Conservation (phyloP, 1,140 invertebrate species). For the Dendroctonus ponderosae region DNA sequence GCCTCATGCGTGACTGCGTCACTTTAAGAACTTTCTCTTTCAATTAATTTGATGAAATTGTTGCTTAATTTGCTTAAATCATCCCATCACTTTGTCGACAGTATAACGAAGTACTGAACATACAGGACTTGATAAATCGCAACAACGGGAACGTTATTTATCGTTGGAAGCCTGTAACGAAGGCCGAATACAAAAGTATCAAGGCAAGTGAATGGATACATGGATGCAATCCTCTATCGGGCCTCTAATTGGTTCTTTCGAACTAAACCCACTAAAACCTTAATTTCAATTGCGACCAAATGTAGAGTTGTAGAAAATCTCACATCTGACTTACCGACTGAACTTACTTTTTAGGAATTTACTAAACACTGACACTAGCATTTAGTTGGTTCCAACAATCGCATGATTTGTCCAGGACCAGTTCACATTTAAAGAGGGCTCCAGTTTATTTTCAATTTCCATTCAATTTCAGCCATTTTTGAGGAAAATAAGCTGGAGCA, state of each 20-base stretch:
- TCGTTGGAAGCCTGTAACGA: constrained; percentile 40
- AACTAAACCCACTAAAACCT: constrained; percentile 9
- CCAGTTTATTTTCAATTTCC: no score
- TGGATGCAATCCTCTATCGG: no score
- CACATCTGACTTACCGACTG: constrained; percentile 7
- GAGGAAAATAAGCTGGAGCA: no score
- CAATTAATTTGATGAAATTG: no score
- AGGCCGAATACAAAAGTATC: constrained; percentile 23
- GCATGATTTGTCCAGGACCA: no score
- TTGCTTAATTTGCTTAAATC: constrained; percentile 16
- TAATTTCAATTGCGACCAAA: not conserved
- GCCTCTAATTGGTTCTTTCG: not conserved
- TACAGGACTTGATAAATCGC: constrained; percentile 37
- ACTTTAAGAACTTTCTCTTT: no score
- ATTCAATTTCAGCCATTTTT: no score
- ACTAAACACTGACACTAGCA: not conserved
- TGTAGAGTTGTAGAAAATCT: not conserved
- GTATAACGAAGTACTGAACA: constrained; percentile 38
- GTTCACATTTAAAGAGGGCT: no score
- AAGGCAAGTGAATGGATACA: constrained; percentile 22
- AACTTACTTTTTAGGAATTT: not conserved
- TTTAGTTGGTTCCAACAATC: not conserved
- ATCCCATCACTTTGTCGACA: constrained; percentile 32
- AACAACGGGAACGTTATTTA: constrained; percentile 31
- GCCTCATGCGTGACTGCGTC: no score